These are phyloP conservation scores for Eublepharis macularius DNA, from an alignment of 2,113 vertebrate species.

Conservation along the genomic window DNA sequence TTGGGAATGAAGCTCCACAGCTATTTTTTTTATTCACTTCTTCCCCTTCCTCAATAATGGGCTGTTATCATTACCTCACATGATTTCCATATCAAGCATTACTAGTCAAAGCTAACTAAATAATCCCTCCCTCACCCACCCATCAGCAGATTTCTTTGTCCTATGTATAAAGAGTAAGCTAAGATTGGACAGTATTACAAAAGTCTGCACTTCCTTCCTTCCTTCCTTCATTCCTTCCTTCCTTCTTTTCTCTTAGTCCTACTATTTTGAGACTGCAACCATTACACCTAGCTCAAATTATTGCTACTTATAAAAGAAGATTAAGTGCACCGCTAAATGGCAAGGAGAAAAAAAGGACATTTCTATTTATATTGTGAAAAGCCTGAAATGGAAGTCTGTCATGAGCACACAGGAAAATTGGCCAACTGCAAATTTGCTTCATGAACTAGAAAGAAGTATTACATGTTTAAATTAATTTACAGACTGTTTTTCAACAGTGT, in stretches of 20 bases:
- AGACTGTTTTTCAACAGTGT: constrained; percentile 13
- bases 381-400: not conserved
- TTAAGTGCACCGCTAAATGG: not conserved
- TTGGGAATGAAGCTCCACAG: not conserved
- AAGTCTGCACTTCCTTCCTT: not conserved
- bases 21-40: not conserved
- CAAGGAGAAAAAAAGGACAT: constrained; percentile 6
- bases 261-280: not conserved
- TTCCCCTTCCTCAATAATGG: not conserved
- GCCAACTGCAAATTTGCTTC: constrained; percentile 14
- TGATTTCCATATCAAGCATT: not conserved
- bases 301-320: not conserved
- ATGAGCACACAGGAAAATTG: not conserved
- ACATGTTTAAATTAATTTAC: constrained; percentile 12
- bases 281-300: not conserved
- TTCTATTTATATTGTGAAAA: not conserved
- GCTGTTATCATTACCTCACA: not conserved
- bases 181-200: not conserved
- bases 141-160: not conserved
- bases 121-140: too few relatives aligned
- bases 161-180: not conserved
- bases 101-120: not conserved
- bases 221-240: not conserved
- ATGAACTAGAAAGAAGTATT: constrained; percentile 3
- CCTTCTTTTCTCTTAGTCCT: not conserved